Evolutionary conservation across 2,113 vertebrate species (phyloP).

Genomic region (Dicrurus megarhynchus): DNA sequence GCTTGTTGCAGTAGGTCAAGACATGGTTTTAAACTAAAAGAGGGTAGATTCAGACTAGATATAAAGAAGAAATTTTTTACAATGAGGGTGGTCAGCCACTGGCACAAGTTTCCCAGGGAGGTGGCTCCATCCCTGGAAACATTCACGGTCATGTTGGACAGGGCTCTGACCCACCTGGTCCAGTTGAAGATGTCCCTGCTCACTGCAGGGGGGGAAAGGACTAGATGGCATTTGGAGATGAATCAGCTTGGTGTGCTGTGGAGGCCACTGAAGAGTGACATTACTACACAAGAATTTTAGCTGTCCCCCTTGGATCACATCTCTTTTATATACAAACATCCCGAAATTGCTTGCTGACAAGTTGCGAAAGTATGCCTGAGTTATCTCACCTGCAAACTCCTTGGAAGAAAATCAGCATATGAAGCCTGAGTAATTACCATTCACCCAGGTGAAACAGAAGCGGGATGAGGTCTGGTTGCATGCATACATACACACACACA

Average conservation of each 20-base stretch:
- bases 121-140: background rate
- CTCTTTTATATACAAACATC: background rate
- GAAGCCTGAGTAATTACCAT: background rate
- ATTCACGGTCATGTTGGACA: fast-evolving
- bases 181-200: background rate
- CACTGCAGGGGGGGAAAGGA: too few species aligned
- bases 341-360: background rate
- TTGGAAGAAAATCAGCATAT: background rate
- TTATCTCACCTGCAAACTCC: background rate
- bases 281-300: background rate
- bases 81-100: background rate
- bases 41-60: background rate
- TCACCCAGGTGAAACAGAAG: background rate
- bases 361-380: background rate
- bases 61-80: background rate
- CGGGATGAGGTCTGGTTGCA: background rate
- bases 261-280: background rate
- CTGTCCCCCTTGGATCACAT: background rate
- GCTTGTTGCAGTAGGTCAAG: background rate
- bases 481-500: background rate
- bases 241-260: background rate
- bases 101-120: background rate
- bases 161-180: background rate
- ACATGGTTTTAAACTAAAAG: background rate
- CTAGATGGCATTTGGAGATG: background rate